Conservation (phyloP, 1,140 invertebrate species). For the Chymomyza costata region DNA sequence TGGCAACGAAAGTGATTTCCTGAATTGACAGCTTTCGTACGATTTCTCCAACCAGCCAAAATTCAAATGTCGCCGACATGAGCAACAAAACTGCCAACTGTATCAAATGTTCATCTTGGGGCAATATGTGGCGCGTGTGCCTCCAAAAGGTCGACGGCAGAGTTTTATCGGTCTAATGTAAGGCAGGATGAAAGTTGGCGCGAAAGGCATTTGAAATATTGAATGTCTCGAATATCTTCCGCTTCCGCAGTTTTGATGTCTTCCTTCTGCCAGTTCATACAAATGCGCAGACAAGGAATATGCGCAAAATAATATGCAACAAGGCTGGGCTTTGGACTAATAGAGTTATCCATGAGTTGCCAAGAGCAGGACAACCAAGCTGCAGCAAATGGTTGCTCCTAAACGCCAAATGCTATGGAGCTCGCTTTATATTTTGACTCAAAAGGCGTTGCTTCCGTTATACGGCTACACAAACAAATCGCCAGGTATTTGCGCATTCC, state of each 20-base stretch:
- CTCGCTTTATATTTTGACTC: too few species aligned
- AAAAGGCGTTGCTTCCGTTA: too few species aligned
- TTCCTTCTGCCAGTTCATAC: conserved; percentile 30
- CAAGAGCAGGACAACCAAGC: not conserved
- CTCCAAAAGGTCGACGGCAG: not conserved
- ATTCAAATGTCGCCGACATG: conserved; percentile 10
- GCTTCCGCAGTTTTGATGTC: conserved; percentile 65
- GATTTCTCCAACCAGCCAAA: too few species aligned
- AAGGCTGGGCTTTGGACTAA: too few species aligned
- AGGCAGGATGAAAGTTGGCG: not conserved
- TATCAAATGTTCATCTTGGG: conserved; percentile 5
- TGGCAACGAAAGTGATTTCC: conserved; percentile 45
- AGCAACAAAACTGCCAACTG: too few species aligned
- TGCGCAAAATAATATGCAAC: conserved; percentile 31
- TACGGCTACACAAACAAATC: conserved; percentile 9
- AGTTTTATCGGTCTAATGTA: conserved; percentile 37
- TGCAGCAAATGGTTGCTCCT: conserved; percentile 2
- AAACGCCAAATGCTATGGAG: too few species aligned
- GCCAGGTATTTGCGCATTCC: not conserved
- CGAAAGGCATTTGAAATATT: conserved; percentile 3
- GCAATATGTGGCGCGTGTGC: conserved; percentile 39
- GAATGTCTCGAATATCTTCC: conserved; percentile 55
- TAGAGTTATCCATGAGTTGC: too few species aligned
- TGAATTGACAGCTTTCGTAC: conserved; percentile 2
- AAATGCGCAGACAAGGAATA: conserved; percentile 15